phyloP scores from a whole-genome alignment of 2,888 invertebrate species.

The Agonopterix heracliana region DNA sequence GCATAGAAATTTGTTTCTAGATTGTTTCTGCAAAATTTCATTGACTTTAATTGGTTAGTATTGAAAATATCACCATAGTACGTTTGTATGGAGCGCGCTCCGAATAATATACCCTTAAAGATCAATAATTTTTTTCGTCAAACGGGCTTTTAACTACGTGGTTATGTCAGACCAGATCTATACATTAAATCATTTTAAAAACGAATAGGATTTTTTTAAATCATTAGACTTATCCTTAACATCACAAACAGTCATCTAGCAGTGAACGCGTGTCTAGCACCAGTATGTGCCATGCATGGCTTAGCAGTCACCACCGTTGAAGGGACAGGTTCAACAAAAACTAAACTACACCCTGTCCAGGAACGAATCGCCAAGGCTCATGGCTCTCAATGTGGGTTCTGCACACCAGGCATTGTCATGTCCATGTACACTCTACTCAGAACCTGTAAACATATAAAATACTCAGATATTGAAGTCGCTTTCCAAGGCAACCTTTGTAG shows the following conservation, averaged over 20 bases:
- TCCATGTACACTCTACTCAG: conserved; percentile 90
- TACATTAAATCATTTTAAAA: no score
- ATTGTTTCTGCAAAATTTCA: no score
- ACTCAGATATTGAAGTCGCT: conserved; percentile 82
- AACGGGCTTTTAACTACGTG: no score
- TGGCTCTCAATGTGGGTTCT: conserved; percentile 93
- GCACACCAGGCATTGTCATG: conserved; percentile 94
- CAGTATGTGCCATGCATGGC: conserved; percentile 87
- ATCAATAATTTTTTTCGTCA: no score
- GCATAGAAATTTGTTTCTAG: no score
- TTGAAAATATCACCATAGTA: no score
- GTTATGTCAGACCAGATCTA: no score
- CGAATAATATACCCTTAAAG: no score
- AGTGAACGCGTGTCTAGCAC: conserved; percentile 89
- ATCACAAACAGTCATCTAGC: conserved; percentile 78
- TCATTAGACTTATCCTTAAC: conserved; percentile 17
- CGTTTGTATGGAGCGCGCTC: no score
- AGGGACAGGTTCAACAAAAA: conserved; percentile 86
- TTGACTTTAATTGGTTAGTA: no score
- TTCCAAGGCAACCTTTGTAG: conserved; percentile 87
- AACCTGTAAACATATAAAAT: conserved; percentile 56
- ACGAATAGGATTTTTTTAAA: no score
- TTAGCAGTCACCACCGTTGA: conserved; percentile 90
- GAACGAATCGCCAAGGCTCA: conserved; percentile 88
- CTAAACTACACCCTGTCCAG: conserved; percentile 86